Conservation (phyloP, 2,113 vertebrate genomes). For the Silurus glanis region DNA sequence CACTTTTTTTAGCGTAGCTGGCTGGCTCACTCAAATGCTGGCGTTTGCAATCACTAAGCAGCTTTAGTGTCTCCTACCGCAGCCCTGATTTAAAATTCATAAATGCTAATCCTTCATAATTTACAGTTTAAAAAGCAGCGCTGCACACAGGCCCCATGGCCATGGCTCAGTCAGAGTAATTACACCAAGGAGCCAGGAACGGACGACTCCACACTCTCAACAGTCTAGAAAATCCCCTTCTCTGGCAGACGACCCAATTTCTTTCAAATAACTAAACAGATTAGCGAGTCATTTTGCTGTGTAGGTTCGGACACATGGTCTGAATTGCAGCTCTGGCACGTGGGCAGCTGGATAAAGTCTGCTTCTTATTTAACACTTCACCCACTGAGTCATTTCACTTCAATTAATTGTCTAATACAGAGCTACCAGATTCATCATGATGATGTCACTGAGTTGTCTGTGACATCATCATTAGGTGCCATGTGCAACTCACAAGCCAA, state of each 20-base stretch:
- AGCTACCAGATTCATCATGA: slow-evolving; percentile 57
- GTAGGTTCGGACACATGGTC: slow-evolving; percentile 93
- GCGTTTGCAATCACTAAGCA: slow-evolving; percentile 96
- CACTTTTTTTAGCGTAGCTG: slow-evolving; percentile 69
- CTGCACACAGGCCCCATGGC: slow-evolving; percentile 98
- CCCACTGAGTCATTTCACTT: slow-evolving; percentile 64
- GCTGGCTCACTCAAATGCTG: slow-evolving; percentile 87
- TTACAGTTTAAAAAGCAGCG: slow-evolving; percentile 99
- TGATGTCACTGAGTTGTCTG: slow-evolving; percentile 54
- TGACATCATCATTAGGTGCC: slow-evolving; percentile 54
- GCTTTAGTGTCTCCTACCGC: slow-evolving; percentile 99
- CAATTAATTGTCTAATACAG: slow-evolving; percentile 66
- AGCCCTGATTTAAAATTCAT: slow-evolving; percentile 99
- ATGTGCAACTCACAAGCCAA: not conserved
- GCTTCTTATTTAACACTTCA: slow-evolving; percentile 64
- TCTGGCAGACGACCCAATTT: slow-evolving; percentile 99
- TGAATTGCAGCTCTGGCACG: slow-evolving; percentile 86
- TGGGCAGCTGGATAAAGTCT: slow-evolving; percentile 89
- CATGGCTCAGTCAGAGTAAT: slow-evolving; percentile 99
- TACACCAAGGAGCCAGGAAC: slow-evolving; percentile 98
- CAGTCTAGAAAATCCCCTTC: slow-evolving; percentile 94
- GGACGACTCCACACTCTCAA: slow-evolving; percentile 98
- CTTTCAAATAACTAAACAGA: slow-evolving; percentile 99
- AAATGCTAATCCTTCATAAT: slow-evolving; percentile 99
- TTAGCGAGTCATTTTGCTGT: slow-evolving; percentile 99